Percentiles rank a stretch among this genome's conserved stretches.
These are phyloP conservation scores for Mimas tiliae DNA, from an alignment of 2,888 invertebrate genomes.

Conservation along the genomic window DNA sequence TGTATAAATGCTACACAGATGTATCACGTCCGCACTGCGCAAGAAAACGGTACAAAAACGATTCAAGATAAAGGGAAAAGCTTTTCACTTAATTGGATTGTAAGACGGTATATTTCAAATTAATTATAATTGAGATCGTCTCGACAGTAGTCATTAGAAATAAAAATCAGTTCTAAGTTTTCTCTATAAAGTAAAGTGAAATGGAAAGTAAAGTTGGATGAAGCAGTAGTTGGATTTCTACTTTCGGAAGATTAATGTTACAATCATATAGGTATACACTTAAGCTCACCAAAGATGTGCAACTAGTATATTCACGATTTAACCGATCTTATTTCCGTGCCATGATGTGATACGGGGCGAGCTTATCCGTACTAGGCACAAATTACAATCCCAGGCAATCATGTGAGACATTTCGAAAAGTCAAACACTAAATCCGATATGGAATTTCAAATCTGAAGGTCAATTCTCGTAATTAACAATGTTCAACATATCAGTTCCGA, in stretches of 20 bases:
- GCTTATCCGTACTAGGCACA: too few species aligned
- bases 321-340: too few species aligned
- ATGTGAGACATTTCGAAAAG: too few species aligned
- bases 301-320: too few species aligned
- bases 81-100: constrained; percentile 4
- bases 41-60: constrained; percentile 8
- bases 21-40: background rate
- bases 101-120: background rate
- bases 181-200: background rate
- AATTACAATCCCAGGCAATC: too few species aligned
- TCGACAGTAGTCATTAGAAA: background rate
- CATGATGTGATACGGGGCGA: too few species aligned
- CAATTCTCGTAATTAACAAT: too few species aligned
- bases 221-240: background rate
- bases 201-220: background rate
- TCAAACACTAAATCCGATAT: too few species aligned
- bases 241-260: background rate
- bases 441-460: too few species aligned
- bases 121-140: background rate
- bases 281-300: too few species aligned
- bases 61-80: background rate
- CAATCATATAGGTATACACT: too few species aligned
- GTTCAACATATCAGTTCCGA: too few species aligned
- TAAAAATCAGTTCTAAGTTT: constrained; percentile 6
- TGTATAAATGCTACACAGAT: background rate